Base-by-base conservation (phyloP, 2,113 vertebrate genomes). In the Cygnus atratus region DNA sequence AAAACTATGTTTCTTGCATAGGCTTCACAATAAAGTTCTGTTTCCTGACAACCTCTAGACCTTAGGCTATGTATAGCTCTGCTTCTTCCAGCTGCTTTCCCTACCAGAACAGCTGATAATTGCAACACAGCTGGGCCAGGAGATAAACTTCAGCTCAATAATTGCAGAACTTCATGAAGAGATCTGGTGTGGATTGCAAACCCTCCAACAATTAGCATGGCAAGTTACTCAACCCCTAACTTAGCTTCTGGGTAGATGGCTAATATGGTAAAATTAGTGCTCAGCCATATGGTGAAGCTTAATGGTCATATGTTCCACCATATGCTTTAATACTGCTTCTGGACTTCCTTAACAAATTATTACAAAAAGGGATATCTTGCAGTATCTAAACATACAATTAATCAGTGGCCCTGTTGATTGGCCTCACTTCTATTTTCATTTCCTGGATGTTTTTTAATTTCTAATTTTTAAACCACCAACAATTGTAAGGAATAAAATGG, bases 201-300 rank as follows among this genome's bases (percentile, higher is more conserved):
- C 4, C 16, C 9, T 33, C 43, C n/a, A 39, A 2, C 10, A n/a
- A 0, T 11, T 52, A 67, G 9, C 33, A 18, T 2, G 12, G 33
- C 1, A 12, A 58, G 31, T 66, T 33, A 6, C 11, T 67, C 28
- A 57, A 87, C 55, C 13, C 58, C 41, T 66, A 65, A 28, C 9
- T 28, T 29, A 66, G 18, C 33, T 73, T 33, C 65, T 91, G 62
- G 54, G n/a, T 44, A 31, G 43, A n/a, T 59, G 50, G 66, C 31
- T 59, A 29, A 14, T 0, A 43, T 16, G 29, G 50, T 18, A 37
- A 86, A 78, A 44, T 10, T 26, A 35, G 46, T 31, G 76, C 68
- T 93, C 61, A 67, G 61, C 39, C 50, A 25, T 13, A 21, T 10
- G 65, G 16, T 8, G 37, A 67, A 79, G 55, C 44, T 50, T 80